phyloP scores from a whole-genome alignment of 2,113 vertebrate genomes.

The Alethe diademata region DNA sequence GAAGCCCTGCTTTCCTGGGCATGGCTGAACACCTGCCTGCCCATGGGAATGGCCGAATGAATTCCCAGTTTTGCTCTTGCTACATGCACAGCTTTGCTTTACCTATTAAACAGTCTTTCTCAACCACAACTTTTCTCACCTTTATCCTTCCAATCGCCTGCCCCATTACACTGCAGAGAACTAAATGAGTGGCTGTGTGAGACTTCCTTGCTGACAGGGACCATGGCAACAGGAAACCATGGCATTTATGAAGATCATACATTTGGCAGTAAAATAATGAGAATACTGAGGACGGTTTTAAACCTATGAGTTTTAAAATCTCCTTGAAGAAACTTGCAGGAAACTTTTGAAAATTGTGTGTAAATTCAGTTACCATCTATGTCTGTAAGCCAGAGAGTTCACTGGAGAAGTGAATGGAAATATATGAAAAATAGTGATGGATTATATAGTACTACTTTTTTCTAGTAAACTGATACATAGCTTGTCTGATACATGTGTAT shows the following conservation, averaged over 20 bases:
- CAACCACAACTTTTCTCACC: not conserved
- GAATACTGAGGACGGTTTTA: not conserved
- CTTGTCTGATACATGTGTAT: not conserved
- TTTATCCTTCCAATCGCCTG: not conserved
- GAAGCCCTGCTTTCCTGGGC: not conserved
- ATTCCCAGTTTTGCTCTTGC: not conserved
- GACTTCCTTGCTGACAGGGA: not conserved
- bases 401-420: not conserved
- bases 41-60: not conserved
- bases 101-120: not conserved
- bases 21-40: not conserved
- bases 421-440: not conserved
- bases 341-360: not conserved
- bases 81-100: not conserved
- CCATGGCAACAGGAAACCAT: not conserved
- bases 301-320: not conserved
- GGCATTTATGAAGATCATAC: not conserved
- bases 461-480: not conserved
- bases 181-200: not conserved
- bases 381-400: not conserved
- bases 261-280: not conserved
- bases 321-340: not conserved
- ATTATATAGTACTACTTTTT: not conserved
- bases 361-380: not conserved
- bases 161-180: accelerated